Percentiles rank a stretch among this genome's conserved stretches.
These are phyloP conservation scores for Drosophila triauraria DNA, from an alignment of 1,140 invertebrate species.

Conservation along the genomic window DNA sequence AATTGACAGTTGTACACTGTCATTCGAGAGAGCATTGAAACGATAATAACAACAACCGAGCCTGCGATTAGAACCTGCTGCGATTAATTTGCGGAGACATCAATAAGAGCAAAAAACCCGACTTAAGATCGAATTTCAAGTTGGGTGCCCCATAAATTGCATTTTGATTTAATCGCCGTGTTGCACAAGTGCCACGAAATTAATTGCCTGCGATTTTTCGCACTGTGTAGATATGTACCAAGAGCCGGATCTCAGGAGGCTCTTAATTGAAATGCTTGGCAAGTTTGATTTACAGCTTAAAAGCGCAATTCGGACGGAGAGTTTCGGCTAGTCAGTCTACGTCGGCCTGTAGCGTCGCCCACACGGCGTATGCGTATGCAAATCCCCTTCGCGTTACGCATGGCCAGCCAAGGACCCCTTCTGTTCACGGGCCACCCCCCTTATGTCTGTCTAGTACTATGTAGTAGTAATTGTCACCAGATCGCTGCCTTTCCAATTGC, in stretches of 20 bases:
- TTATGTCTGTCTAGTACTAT: not conserved
- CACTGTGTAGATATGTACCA: constrained; percentile 40
- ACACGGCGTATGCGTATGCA: constrained; percentile 58
- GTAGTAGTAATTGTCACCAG: constrained; percentile 54
- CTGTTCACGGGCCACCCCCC: not conserved
- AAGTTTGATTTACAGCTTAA: constrained; percentile 39
- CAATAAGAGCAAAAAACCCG: constrained; percentile 40
- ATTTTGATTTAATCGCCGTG: constrained; percentile 52
- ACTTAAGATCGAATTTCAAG: constrained; percentile 34
- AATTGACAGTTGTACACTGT: constrained; percentile 45
- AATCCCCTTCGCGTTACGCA: constrained; percentile 67
- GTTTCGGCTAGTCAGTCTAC: constrained; percentile 12
- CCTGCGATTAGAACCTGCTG: constrained; percentile 48
- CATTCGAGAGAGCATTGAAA: constrained; percentile 24
- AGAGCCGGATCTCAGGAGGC: constrained; percentile 48
- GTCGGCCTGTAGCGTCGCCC: constrained; percentile 36
- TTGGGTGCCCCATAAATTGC: constrained; percentile 51
- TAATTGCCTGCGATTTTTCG: constrained; percentile 66
- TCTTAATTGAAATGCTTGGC: constrained; percentile 53
- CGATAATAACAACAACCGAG: constrained; percentile 29
- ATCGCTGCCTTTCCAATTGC: constrained; percentile 60
- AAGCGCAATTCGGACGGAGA: constrained; percentile 13
- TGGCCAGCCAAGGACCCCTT: constrained; percentile 26
- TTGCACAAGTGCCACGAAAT: constrained; percentile 62
- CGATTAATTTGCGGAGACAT: constrained; percentile 64